These are phyloP conservation scores for Deroplatys truncata DNA, from an alignment of 2,888 invertebrate species.

Conservation along the genomic window DNA sequence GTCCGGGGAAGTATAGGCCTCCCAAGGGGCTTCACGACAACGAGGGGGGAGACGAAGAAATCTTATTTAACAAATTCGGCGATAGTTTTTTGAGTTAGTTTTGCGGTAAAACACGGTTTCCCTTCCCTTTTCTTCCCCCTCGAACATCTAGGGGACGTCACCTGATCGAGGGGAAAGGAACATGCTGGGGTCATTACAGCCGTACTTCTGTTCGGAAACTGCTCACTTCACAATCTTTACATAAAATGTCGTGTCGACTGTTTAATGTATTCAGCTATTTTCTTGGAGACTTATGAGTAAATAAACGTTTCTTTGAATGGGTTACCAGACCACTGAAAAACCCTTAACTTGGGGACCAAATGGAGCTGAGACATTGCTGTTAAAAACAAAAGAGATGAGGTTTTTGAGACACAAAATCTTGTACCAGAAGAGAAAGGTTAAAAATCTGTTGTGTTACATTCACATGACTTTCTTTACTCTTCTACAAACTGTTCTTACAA, in stretches of 20 bases:
- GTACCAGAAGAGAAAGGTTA: too few relatives aligned
- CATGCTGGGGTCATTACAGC: neutral
- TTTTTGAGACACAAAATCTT: too few relatives aligned
- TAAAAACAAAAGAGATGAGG: too few relatives aligned
- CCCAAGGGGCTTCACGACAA: neutral
- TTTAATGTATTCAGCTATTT: too few relatives aligned
- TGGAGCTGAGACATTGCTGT: too few relatives aligned
- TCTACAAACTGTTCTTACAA: too few relatives aligned
- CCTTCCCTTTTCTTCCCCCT: neutral
- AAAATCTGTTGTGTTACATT: too few relatives aligned
- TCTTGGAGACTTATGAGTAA: too few relatives aligned
- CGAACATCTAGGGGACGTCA: neutral
- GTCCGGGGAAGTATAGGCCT: neutral
- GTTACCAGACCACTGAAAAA: too few relatives aligned
- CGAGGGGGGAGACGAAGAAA: neutral
- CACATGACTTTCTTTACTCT: too few relatives aligned
- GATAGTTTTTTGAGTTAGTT: slow-evolving; percentile 5
- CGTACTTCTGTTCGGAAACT: neutral
- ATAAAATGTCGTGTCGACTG: neutral
- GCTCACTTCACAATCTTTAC: neutral
- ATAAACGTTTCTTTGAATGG: too few relatives aligned
- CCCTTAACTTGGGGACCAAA: too few relatives aligned
- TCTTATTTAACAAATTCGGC: slow-evolving; percentile 14
- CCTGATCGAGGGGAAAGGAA: neutral
- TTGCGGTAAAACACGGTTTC: neutral